A percentile compares a stretch with the other conserved stretches of the same genome.
Conservation (phyloP, 2,797 vertebrate species). For the Rhodeus uyekii region DNA sequence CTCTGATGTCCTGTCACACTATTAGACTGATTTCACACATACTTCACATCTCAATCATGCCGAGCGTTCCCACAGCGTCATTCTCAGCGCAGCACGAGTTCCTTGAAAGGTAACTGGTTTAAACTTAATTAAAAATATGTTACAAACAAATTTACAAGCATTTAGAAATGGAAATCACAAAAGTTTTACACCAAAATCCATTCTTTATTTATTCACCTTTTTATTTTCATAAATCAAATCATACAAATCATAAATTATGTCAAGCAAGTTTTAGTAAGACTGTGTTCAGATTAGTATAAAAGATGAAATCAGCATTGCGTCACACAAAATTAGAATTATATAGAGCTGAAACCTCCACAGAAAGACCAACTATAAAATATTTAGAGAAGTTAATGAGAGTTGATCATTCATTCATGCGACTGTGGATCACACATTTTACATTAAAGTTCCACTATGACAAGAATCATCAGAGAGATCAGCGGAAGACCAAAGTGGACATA, state of each 20-base stretch:
- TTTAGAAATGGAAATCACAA: neutral
- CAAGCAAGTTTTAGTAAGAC: too few relatives aligned
- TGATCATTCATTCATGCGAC: neutral
- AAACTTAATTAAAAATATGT: neutral
- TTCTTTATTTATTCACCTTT: too few relatives aligned
- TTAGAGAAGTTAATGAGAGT: neutral
- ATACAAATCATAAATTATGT: too few relatives aligned
- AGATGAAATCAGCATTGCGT: neutral
- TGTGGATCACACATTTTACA: neutral
- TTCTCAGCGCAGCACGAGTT: too few relatives aligned
- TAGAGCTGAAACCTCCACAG: neutral
- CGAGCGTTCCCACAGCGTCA: too few relatives aligned
- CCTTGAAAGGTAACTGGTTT: too few relatives aligned
- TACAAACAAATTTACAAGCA: neutral
- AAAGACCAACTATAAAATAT: neutral
- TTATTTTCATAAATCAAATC: too few relatives aligned
- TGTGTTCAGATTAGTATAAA: neutral
- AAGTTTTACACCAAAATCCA: neutral
- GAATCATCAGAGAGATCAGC: conserved; percentile 11
- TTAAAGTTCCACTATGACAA: neutral
- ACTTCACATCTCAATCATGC: too few relatives aligned
- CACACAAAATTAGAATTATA: neutral
- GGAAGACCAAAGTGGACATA: neutral
- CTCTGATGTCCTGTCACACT: too few relatives aligned
- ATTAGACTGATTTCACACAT: too few relatives aligned